phyloP scores from a whole-genome alignment of 2,113 vertebrate genomes.

The Semicossyphus pulcher region DNA sequence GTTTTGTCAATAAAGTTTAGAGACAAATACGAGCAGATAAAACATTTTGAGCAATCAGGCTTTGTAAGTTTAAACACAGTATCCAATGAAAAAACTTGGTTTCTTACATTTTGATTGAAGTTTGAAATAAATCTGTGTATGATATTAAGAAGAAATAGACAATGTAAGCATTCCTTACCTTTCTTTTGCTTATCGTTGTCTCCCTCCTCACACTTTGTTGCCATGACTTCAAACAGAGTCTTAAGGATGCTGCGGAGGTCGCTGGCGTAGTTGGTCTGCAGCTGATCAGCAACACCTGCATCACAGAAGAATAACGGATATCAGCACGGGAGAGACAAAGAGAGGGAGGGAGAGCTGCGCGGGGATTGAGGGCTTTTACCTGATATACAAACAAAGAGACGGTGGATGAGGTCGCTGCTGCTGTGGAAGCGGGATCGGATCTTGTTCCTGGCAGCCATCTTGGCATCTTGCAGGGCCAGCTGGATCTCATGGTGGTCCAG shows the following conservation, averaged over 20 bases:
- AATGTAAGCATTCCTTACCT: conserved; percentile 75
- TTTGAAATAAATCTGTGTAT: not conserved
- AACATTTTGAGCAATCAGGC: no score
- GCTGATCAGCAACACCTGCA: conserved; percentile 95
- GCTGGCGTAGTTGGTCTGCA: conserved; percentile 98
- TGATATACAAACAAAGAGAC: conserved; percentile 99
- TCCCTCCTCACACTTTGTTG: conserved; percentile 92
- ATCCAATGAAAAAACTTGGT: no score
- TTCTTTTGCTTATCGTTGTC: conserved; percentile 90
- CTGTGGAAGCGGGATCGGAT: conserved; percentile 95
- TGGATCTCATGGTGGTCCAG: conserved; percentile 85
- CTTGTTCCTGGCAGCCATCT: conserved; percentile 89
- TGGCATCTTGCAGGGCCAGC: conserved; percentile 84
- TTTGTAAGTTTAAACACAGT: no score
- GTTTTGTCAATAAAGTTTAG: no score
- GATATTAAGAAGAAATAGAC: not conserved
- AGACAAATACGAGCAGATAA: no score
- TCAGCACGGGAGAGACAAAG: not conserved
- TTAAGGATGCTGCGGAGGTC: conserved; percentile 97
- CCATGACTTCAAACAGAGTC: conserved; percentile 98
- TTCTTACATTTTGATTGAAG: no score
- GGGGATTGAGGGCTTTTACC: conserved; percentile 77
- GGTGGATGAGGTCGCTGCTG: conserved; percentile 97
- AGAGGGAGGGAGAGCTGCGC: not conserved
- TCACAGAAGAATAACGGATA: conserved; percentile 1